These are phyloP conservation scores for Caenorhabditis brenneri DNA, from an alignment of 1,140 invertebrate species.

Conservation along the genomic window DNA sequence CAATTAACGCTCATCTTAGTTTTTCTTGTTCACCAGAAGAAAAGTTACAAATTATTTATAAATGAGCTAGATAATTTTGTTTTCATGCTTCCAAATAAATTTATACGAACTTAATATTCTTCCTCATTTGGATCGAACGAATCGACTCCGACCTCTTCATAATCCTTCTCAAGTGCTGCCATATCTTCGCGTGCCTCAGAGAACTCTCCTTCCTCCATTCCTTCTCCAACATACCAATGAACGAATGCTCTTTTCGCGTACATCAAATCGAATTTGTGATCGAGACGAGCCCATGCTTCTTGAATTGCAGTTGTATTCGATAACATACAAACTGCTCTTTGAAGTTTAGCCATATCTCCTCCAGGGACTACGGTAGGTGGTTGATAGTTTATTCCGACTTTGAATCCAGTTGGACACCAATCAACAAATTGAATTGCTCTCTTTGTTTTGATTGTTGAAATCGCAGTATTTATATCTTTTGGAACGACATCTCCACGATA, in stretches of 20 bases:
- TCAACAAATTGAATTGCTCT: conserved; percentile 66
- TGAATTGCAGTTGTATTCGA: conserved; percentile 81
- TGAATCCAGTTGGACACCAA: conserved; percentile 71
- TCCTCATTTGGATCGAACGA: conserved; percentile 57
- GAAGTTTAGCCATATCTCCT: conserved; percentile 69
- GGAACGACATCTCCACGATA: conserved; percentile 81
- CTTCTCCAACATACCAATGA: conserved; percentile 82
- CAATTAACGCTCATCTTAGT: too few species aligned
- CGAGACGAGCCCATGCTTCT: conserved; percentile 80
- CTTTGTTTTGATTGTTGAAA: conserved; percentile 72
- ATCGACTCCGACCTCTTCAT: conserved; percentile 52
- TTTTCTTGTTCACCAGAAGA: too few species aligned
- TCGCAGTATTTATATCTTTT: conserved; percentile 74
- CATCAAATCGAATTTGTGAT: conserved; percentile 77
- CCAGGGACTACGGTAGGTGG: conserved; percentile 61
- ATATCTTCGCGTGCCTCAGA: conserved; percentile 85
- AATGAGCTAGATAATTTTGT: too few species aligned
- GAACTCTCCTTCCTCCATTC: conserved; percentile 86
- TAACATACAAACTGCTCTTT: conserved; percentile 77
- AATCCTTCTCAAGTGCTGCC: conserved; percentile 75
- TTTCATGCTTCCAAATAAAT: too few species aligned
- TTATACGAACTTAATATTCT: conserved; percentile 51
- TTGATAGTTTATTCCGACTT: conserved; percentile 71
- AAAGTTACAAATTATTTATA: too few species aligned
- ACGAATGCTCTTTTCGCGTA: conserved; percentile 82